A percentile compares a stretch with the other conserved stretches of the same genome.
These are phyloP conservation scores for Erythrolamprus reginae DNA, from an alignment of 2,113 vertebrate species.

Conservation along the genomic window DNA sequence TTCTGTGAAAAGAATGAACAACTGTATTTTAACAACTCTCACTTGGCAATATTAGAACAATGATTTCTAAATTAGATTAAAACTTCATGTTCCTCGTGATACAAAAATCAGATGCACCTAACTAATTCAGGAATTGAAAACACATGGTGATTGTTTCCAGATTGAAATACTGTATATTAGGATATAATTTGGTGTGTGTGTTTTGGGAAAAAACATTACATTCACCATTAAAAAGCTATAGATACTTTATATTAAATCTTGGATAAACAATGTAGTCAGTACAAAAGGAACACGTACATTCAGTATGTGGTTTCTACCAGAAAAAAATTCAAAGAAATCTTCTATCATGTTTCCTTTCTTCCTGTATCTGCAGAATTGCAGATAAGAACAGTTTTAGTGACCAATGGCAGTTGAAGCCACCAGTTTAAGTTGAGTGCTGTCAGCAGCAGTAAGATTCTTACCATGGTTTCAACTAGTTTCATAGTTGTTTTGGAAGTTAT, in stretches of 20 bases:
- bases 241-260: background rate
- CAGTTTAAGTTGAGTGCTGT: background rate
- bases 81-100: background rate
- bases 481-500: background rate
- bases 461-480: background rate
- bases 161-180: background rate
- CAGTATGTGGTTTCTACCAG: background rate
- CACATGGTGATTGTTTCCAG: background rate
- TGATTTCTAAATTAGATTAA: background rate
- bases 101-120: background rate
- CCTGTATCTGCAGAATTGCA: background rate
- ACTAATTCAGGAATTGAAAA: background rate
- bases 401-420: background rate
- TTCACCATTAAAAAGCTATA: background rate
- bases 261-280: background rate
- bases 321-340: background rate
- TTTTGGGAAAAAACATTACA: background rate
- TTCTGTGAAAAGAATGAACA: background rate
- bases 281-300: background rate
- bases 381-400: background rate
- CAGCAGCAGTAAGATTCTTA: background rate
- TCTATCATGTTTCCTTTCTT: background rate
- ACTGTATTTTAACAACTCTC: background rate
- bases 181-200: background rate
- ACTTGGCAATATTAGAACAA: background rate